Conservation (phyloP, 2,113 vertebrate genomes). For the Chelonoidis abingdonii region DNA sequence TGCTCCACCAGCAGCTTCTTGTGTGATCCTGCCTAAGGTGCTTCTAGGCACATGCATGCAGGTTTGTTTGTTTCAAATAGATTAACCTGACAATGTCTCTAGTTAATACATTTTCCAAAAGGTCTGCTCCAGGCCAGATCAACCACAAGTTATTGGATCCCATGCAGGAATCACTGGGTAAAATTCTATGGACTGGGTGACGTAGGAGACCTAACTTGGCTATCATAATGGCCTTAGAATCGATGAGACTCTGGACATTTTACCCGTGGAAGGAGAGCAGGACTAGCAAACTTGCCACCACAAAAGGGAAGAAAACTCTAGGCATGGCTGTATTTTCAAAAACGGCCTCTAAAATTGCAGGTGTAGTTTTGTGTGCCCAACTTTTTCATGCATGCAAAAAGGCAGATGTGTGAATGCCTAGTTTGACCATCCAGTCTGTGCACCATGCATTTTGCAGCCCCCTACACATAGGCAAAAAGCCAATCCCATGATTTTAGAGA, state of each 20-base stretch:
- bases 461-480: neutral
- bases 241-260: neutral
- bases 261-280: neutral
- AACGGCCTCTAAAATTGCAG: neutral
- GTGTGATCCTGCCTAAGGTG: no score
- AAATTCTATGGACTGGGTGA: neutral
- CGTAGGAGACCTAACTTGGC: neutral
- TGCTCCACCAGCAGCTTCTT: no score
- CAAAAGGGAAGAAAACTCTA: neutral
- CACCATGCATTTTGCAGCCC: neutral
- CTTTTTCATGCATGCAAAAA: neutral
- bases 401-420: neutral
- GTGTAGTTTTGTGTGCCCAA: no score
- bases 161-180: neutral
- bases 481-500: neutral
- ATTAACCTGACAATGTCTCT: no score
- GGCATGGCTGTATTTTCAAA: neutral
- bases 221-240: neutral
- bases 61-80: no score
- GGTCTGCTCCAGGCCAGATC: neutral
- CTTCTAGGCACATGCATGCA: no score
- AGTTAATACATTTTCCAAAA: no score
- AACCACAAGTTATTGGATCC: neutral
- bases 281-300: neutral
- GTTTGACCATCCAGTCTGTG: neutral